A percentile compares a stretch with the other conserved stretches of the same genome.
These are phyloP conservation scores for Melinopterus prodromus DNA, from an alignment of 2,888 invertebrate genomes.

Conservation along the genomic window DNA sequence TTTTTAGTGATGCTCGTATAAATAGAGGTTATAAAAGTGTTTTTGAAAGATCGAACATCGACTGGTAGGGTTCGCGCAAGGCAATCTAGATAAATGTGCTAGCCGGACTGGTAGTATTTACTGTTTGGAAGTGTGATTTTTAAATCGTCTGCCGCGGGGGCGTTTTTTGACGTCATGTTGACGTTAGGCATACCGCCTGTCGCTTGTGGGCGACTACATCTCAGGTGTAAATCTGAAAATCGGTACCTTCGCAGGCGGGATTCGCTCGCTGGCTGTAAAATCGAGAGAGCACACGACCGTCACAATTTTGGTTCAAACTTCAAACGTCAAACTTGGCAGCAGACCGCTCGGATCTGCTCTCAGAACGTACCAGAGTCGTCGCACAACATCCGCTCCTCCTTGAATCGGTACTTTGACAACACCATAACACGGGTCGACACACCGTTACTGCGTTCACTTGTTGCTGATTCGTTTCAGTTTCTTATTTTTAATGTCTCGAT, in stretches of 20 bases:
- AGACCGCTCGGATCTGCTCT: slow-evolving; percentile 19
- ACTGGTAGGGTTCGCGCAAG: background rate
- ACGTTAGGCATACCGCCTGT: slow-evolving; percentile 49
- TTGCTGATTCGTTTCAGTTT: background rate
- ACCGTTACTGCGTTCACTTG: slow-evolving; percentile 17
- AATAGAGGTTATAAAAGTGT: background rate
- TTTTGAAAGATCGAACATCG: background rate
- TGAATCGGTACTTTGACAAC: slow-evolving; percentile 26
- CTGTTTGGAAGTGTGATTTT: slow-evolving; percentile 30
- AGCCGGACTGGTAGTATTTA: background rate
- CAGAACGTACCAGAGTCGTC: slow-evolving; percentile 39
- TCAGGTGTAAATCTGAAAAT: slow-evolving; percentile 42
- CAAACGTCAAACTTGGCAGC: slow-evolving; percentile 15
- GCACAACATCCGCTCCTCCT: slow-evolving; percentile 35
- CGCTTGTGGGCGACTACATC: slow-evolving; percentile 42
- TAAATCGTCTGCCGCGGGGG: slow-evolving; percentile 44
- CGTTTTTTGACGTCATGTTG: slow-evolving; percentile 50
- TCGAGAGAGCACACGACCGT: slow-evolving; percentile 17
- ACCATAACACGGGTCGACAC: slow-evolving; percentile 37
- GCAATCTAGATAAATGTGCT: background rate
- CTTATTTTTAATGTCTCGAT: background rate
- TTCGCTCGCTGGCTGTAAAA: background rate
- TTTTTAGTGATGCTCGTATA: background rate
- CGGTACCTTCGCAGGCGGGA: slow-evolving; percentile 10
- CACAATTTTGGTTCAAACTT: background rate